phyloP scores from a whole-genome alignment of 2,888 invertebrate genomes.

The Lumbricus terrestris region DNA sequence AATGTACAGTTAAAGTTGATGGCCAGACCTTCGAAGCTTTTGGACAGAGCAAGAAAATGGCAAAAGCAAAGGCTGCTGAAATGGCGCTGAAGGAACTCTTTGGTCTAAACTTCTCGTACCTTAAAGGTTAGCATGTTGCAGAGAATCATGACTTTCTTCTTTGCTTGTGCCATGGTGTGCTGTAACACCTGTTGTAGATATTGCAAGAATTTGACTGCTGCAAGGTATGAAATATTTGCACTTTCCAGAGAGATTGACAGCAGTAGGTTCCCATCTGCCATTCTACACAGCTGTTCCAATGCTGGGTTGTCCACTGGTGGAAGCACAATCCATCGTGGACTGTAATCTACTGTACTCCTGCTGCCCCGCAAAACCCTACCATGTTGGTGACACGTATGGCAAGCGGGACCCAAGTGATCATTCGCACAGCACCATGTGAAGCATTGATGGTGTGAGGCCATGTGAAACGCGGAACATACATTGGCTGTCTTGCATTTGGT shows the following conservation, averaged over 20 bases:
- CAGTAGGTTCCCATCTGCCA: no score
- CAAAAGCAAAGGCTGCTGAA: slow-evolving; percentile 68
- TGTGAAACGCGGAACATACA: no score
- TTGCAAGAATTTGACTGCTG: neutral
- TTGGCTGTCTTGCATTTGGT: no score
- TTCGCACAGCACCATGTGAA: no score
- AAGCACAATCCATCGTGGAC: no score
- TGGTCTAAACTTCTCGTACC: slow-evolving; percentile 6
- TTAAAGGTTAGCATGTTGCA: neutral
- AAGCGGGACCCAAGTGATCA: no score
- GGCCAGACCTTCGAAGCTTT: slow-evolving; percentile 68
- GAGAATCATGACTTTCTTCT: neutral
- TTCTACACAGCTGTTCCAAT: no score
- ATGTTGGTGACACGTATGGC: no score
- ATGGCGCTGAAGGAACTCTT: slow-evolving; percentile 10
- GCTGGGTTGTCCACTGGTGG: no score
- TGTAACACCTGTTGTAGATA: neutral
- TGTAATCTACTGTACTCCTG: no score
- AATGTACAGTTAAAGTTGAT: neutral
- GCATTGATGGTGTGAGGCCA: no score
- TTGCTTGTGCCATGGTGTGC: neutral
- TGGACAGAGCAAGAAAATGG: slow-evolving; percentile 71
- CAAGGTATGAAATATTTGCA: neutral
- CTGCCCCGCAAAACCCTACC: no score
- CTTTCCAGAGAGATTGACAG: neutral